Conservation (phyloP, 2,888 invertebrate species). For the Nomada goodeniana region DNA sequence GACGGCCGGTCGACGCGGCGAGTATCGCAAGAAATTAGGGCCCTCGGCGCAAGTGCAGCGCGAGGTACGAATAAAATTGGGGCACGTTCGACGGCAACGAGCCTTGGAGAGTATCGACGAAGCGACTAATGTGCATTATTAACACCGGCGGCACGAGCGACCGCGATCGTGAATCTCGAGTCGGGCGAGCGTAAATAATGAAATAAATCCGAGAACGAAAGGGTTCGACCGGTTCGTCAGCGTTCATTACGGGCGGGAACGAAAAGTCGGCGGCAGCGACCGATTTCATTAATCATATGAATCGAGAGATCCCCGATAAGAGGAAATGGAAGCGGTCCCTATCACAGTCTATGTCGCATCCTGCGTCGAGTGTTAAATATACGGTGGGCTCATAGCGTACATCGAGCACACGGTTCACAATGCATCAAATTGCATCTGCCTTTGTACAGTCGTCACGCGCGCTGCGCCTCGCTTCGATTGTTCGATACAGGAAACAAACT, state of each 20-base stretch:
- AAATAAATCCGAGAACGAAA: conserved; percentile 13
- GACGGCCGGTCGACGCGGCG: too few relatives aligned
- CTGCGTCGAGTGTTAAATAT: conserved; percentile 45
- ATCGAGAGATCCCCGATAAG: conserved; percentile 21
- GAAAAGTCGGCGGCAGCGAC: conserved; percentile 7
- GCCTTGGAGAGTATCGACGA: too few relatives aligned
- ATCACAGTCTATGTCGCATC: conserved; percentile 19
- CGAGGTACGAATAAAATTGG: too few relatives aligned
- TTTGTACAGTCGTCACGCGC: conserved; percentile 70
- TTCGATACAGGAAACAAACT: conserved; percentile 71
- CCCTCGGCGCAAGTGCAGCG: too few relatives aligned
- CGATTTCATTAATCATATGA: conserved; percentile 42
- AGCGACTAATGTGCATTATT: neutral
- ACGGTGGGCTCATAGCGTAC: conserved; percentile 20
- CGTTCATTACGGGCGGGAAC: conserved; percentile 36
- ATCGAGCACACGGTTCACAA: conserved; percentile 61
- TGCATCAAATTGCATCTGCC: conserved; percentile 70
- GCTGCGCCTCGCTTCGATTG: conserved; percentile 67
- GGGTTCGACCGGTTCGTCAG: conserved; percentile 21
- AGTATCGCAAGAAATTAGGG: too few relatives aligned
- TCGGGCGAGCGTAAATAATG: conserved; percentile 37
- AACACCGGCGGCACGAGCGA: neutral
- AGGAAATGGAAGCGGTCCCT: conserved; percentile 17
- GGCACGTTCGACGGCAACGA: too few relatives aligned
- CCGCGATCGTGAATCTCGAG: conserved; percentile 28